These are phyloP conservation scores for Tympanoctomys barrerae DNA, from an alignment of 2,797 vertebrate species.

Conservation along the genomic window DNA sequence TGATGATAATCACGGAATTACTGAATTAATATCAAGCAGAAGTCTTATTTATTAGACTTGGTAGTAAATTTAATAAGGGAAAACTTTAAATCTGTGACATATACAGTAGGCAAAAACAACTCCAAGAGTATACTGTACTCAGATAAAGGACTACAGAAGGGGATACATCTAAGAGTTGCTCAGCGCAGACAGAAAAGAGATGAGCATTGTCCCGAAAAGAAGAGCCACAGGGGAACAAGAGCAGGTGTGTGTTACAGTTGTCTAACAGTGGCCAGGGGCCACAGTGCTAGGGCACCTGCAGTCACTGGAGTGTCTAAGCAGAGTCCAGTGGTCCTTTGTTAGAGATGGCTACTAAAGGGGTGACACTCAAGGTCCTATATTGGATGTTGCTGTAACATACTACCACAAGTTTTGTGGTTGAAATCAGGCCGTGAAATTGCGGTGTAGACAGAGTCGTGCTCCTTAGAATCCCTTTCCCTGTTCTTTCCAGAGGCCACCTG, in stretches of 20 bases:
- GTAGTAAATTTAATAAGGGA: background rate
- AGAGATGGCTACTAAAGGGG: background rate
- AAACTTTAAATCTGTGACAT: background rate
- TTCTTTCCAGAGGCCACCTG: background rate
- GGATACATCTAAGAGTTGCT: background rate
- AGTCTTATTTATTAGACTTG: background rate
- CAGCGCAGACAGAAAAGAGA: background rate
- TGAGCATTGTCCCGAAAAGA: background rate
- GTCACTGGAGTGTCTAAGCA: background rate
- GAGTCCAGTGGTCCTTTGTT: background rate
- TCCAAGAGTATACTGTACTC: background rate
- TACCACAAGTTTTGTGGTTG: background rate
- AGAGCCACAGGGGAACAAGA: background rate
- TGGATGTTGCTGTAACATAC: background rate
- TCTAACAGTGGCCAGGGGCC: background rate
- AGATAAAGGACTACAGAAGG: background rate
- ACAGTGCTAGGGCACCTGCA: background rate
- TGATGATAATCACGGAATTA: background rate
- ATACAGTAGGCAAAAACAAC: background rate
- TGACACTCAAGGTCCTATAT: accelerated
- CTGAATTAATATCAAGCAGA: background rate
- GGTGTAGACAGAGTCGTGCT: background rate
- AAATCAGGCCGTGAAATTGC: background rate
- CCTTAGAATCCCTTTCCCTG: background rate
- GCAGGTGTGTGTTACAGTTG: too few species aligned